Evolutionary conservation across 2,113 vertebrate species (phyloP), one percentile per base, ranked within the genome.

Genomic region (Carollia perspicillata): DNA sequence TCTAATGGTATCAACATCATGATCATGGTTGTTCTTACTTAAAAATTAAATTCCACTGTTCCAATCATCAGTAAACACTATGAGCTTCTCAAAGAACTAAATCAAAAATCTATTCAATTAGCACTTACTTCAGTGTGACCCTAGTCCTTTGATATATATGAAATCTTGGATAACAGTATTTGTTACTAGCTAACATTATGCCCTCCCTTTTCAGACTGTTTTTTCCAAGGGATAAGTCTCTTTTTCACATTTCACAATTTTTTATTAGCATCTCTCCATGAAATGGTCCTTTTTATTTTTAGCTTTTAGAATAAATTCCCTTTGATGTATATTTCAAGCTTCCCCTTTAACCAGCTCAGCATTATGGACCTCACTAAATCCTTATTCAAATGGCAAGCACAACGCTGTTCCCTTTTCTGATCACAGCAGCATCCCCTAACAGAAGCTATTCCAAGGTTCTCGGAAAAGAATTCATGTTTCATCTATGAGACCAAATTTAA

Each of bases 291-390:
- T 97, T 86, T 96, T 95, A 96, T 96, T 97, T 97, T 97, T 96
- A 95, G 84, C 72, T 74, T 84, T 96, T 96, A 92, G 80, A 97
- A 95, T 96, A 97, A 95, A 96, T 97, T 96, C 93, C 23, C 47
- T 98, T 96, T 97, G 96, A 98, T 96, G 94, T 97, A 88, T 97
- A 96, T 97, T 97, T 97, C 87, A 96, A 94, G 95, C 80, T 78
- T 95, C 87, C 79, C 85, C 71, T 94, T 94, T 95, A 95, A 96
- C 89, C 81, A 79, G 33, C 83, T 96, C 97, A 95, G 85, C 84
- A 13, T 84, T 94, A 91, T 2, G 89, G 86, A 75, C 65, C 55
- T 96, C 81, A 53, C 93, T 94, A 84, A 89, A 93, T 92, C 83
- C 89, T 84, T 90, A 92, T 85, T 96, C 92, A 96, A 93, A 95